These are phyloP conservation scores for Staurois parvus DNA, from an alignment of 2,797 vertebrate genomes.

Conservation along the genomic window DNA sequence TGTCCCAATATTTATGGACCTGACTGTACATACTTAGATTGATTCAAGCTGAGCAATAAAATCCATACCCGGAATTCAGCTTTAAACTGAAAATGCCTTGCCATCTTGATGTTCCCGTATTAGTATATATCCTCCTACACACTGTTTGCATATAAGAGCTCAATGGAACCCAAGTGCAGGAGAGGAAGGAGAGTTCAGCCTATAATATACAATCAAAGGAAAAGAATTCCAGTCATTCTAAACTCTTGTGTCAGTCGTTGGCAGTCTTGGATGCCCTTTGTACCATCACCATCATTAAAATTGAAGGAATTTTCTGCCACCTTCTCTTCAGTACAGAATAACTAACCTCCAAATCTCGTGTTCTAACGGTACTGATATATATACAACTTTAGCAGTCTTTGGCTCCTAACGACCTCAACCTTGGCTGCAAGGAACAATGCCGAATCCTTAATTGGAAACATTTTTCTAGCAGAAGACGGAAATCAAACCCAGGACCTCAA, in stretches of 20 bases:
- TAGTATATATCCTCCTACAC: no score
- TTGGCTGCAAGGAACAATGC: neutral
- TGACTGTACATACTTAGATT: no score
- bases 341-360: neutral
- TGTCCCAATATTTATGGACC: no score
- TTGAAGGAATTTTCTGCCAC: neutral
- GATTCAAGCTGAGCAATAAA: no score
- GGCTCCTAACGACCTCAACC: neutral
- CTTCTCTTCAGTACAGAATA: neutral
- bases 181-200: no score
- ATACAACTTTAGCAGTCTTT: neutral
- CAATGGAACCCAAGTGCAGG: no score
- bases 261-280: neutral
- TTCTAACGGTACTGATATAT: neutral
- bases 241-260: neutral
- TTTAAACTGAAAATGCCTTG: no score
- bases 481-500: neutral
- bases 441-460: slow-evolving; percentile 6
- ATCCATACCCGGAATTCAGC: no score
- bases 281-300: neutral
- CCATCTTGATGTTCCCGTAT: no score
- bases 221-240: no score
- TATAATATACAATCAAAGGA: no score
- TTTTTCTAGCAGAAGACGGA: neutral
- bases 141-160: no score